These are phyloP conservation scores for Drosophila eohydei DNA, from an alignment of 2,888 invertebrate genomes.

Conservation along the genomic window DNA sequence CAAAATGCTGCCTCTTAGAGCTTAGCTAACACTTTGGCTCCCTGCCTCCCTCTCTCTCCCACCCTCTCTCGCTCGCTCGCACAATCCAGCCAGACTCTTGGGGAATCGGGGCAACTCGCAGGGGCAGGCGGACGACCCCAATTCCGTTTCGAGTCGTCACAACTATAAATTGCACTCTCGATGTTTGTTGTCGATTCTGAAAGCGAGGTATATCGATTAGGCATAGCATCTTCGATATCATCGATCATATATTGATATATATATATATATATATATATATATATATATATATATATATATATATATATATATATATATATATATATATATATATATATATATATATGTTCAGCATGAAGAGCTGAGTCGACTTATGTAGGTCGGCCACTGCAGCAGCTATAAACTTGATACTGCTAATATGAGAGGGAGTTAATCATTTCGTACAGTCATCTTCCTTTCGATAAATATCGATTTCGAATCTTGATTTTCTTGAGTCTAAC, in stretches of 20 bases:
- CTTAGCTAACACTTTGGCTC: slow-evolving; percentile 2
- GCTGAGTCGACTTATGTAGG: not conserved
- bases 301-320: too few species aligned
- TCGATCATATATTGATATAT: not conserved
- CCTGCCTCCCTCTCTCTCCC: not conserved
- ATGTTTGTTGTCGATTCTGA: not conserved
- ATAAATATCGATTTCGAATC: not conserved
- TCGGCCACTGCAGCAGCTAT: not conserved
- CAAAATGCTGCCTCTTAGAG: slow-evolving; percentile 11
- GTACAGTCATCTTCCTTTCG: not conserved
- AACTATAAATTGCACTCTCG: slow-evolving; percentile 67
- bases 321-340: not conserved
- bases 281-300: too few species aligned
- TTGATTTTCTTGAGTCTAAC: not conserved
- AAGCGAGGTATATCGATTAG: not conserved
- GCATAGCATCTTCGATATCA: not conserved
- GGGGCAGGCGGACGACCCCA: slow-evolving; percentile 48
- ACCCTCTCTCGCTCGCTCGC: not conserved
- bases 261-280: too few species aligned
- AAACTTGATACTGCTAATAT: not conserved
- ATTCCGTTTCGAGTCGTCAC: slow-evolving; percentile 38
- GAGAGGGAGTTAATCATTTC: not conserved
- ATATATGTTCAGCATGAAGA: not conserved
- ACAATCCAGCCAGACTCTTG: not conserved
- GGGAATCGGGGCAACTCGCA: not conserved